Evolutionary conservation across 2,888 invertebrate genomes (phyloP), one percentile per base, ranked within the genome.

Genomic region (Eupeodes luniger): DNA sequence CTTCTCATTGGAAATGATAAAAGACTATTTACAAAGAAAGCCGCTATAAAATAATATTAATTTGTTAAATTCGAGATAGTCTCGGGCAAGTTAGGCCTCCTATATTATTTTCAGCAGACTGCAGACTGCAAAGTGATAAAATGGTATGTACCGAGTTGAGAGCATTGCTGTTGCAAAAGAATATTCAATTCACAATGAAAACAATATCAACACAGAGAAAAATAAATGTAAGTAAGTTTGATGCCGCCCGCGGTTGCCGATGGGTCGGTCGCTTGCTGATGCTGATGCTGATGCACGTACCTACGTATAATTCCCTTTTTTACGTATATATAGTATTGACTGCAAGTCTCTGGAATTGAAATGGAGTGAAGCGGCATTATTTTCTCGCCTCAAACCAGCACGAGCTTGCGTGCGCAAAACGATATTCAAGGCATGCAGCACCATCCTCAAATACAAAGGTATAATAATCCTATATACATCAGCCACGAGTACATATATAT

Each of bases 301-400:
- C 9, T 16, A 40, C 61, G 55, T 51, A 57, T 67, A 77, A 66
- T 78, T 70, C 66, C 66, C 34, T 34, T 27, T 27, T 27, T 27
- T 27, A 27, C 27, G 27, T 27, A 27, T 27, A 27, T 27, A 27
- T 27, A 40, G 5, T 19, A 78, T 80, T 75, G 72, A 70, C 70
- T 82, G 77, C 82, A 59, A 59, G 59, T 72, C 59, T 44, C 40
- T 40, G 6, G 40, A 57, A 87, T 66, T 77, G 84, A 80, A 80
- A 57, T 76, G 76, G 70, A 84, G 75, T 80, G 80, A 81, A 84
- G 80, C 82, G 86, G 80, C 89, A 89, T 90, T 89, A 79, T 90
- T 90, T 90, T 85, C 85, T 90, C 86, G 90, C 90, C 90, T 89
- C 85, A 89, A 90, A 90, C 90, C 90, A 90, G 90, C 90, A 90